Percentiles rank a stretch among this genome's conserved stretches.
phyloP scores from a whole-genome alignment of 1,140 invertebrate species.

The Camponotus floridanus region DNA sequence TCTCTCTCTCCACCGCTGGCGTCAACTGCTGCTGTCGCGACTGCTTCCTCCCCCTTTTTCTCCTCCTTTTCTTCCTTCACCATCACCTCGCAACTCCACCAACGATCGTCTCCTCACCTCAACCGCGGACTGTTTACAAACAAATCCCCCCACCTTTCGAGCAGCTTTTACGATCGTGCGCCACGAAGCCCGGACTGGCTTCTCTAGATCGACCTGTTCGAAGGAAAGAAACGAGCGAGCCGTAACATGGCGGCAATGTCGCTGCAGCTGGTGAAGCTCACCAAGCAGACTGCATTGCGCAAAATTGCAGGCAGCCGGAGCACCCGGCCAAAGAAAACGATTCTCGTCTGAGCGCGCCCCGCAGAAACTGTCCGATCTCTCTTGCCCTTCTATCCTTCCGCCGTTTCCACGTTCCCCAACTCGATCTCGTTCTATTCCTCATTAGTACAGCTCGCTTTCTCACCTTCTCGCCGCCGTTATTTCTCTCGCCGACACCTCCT shows the following conservation, averaged over 20 bases:
- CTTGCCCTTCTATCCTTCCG: background rate
- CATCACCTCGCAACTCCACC: slow-evolving; percentile 49
- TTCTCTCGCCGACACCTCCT: slow-evolving; percentile 36
- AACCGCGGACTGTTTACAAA: slow-evolving; percentile 80
- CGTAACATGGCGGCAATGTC: slow-evolving; percentile 22
- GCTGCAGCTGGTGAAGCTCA: slow-evolving; percentile 28
- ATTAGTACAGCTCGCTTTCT: background rate
- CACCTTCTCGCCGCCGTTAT: background rate
- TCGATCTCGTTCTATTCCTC: slow-evolving; percentile 17
- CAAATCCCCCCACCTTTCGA: slow-evolving; percentile 78
- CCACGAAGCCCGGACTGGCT: background rate
- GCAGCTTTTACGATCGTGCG: slow-evolving; percentile 31
- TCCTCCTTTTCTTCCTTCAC: slow-evolving; percentile 27
- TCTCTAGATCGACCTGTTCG: slow-evolving; percentile 20
- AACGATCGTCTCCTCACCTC: slow-evolving; percentile 59
- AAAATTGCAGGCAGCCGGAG: slow-evolving; percentile 75
- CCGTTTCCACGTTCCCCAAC: background rate
- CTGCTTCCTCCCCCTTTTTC: slow-evolving; percentile 22
- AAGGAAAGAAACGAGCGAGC: slow-evolving; percentile 1
- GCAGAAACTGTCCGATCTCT: slow-evolving; percentile 67
- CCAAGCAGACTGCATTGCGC: slow-evolving; percentile 78
- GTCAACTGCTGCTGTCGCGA: slow-evolving; percentile 43
- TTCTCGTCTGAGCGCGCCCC: slow-evolving; percentile 53
- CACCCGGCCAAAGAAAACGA: slow-evolving; percentile 54
- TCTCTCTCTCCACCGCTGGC: background rate